A percentile compares a stretch with the other conserved stretches of the same genome.
phyloP scores from a whole-genome alignment of 2,888 invertebrate genomes.

The Notodonta ziczac region DNA sequence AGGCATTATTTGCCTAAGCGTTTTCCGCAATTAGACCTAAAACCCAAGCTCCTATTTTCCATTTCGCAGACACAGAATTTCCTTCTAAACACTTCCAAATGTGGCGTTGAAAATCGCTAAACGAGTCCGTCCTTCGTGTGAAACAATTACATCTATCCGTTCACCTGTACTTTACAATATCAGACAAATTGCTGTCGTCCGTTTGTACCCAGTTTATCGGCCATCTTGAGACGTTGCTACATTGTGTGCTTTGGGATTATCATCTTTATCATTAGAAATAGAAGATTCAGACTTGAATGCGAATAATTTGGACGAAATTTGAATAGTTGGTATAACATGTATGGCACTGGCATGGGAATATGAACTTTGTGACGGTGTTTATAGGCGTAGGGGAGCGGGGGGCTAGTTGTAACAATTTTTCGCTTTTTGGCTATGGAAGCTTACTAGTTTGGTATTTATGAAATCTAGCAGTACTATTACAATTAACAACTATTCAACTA shows the following conservation, averaged over 20 bases:
- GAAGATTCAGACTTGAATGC: neutral
- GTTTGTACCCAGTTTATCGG: slow-evolving; percentile 11
- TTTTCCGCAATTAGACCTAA: no score
- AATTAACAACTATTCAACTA: no score
- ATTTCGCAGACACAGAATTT: neutral
- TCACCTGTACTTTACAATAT: slow-evolving; percentile 30
- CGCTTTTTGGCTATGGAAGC: no score
- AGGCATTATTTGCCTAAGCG: no score
- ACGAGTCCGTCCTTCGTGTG: slow-evolving; percentile 28
- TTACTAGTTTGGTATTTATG: no score
- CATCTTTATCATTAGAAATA: slow-evolving; percentile 2
- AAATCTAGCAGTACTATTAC: no score
- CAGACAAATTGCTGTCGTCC: slow-evolving; percentile 48
- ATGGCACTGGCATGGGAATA: no score
- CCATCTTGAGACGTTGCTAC: neutral
- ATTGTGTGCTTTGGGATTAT: neutral
- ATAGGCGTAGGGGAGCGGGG: no score
- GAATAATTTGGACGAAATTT: neutral
- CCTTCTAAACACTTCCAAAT: slow-evolving; percentile 2
- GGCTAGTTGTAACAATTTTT: no score
- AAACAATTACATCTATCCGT: slow-evolving; percentile 38
- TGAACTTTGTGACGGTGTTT: no score
- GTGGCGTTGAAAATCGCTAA: slow-evolving; percentile 14
- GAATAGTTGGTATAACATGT: neutral
- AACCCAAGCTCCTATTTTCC: neutral